phyloP scores from a whole-genome alignment of 2,113 vertebrate species.

The Toxotes chatareus region DNA sequence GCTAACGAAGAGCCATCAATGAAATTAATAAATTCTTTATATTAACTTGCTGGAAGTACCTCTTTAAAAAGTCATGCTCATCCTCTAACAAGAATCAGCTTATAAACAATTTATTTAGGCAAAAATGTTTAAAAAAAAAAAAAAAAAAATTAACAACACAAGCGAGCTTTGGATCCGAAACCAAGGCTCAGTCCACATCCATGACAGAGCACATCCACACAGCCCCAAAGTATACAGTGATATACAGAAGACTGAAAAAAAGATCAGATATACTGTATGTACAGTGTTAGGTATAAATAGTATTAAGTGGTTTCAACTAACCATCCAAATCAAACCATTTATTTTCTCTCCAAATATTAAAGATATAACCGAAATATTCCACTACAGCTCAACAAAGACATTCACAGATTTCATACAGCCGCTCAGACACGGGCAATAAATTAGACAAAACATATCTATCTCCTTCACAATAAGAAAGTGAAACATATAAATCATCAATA shows the following conservation, averaged over 20 bases:
- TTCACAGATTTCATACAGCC: slow-evolving; percentile 20
- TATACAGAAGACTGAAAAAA: not conserved
- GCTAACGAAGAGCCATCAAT: not conserved
- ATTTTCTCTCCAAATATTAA: slow-evolving; percentile 34
- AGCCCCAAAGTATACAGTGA: not conserved
- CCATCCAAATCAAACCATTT: slow-evolving; percentile 19
- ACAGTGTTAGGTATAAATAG: slow-evolving; percentile 20
- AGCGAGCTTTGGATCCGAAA: slow-evolving; percentile 31
- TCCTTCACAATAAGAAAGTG: slow-evolving; percentile 64
- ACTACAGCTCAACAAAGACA: slow-evolving; percentile 30
- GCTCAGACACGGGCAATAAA: slow-evolving; percentile 69
- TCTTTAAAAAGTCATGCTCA: not conserved
- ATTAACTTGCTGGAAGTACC: not conserved
- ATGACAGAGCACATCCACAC: not conserved
- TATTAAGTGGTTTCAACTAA: not conserved
- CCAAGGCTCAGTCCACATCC: not conserved
- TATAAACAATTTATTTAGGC: slow-evolving; percentile 45
- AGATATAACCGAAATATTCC: slow-evolving; percentile 51
- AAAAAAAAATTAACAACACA: slow-evolving; percentile 27
- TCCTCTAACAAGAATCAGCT: slow-evolving; percentile 2
- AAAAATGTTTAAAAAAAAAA: slow-evolving; percentile 13
- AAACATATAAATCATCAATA: slow-evolving; percentile 28
- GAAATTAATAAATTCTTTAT: not conserved
- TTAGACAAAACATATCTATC: slow-evolving; percentile 57
- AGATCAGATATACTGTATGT: not conserved